Evolutionary conservation across 2,113 vertebrate species (phyloP), one percentile per base, ranked within the genome.

Genomic region (Salvator merianae): DNA sequence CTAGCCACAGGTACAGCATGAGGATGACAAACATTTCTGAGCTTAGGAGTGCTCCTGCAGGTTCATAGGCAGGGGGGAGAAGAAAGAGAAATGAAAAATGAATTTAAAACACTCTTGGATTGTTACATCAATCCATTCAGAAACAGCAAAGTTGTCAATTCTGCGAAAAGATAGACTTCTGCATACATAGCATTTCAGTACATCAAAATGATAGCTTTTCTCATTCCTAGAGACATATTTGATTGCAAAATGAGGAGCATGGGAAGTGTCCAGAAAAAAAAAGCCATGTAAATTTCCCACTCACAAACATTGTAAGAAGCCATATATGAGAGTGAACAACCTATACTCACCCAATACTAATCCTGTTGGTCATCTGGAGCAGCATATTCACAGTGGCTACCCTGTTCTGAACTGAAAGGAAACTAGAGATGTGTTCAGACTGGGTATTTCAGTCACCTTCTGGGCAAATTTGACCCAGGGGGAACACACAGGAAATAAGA

Each of bases 1-100:
- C 98, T 79, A 99, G 96, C 99, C 99, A 99, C 94, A 99, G 97
- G 70, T 99, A 99, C 30, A 99, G 97, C 99, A 99, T 99, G 93
- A 99, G 96, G 91, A 99, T 97, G 92, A 99, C 96, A 91, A 99
- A 98, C 95, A 99, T 96, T 94, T 99, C 98, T 93, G 97, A 95
- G 92, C 98, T 98, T 30, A 97, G 97, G 88, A 99, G 97, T 83
- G 96, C 95, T 93, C 98, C 98, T 99, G 94, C 30, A 79, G 75
- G 80, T 13, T 63, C 63, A 81, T 53, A 32, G 38, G 87, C 10
- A 9, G 24, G 3, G 16, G 63, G 22, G 32, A 50, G n/a, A 36
- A 55, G 85, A 71, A 20, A 77, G 77, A 78, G 77, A 86, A 71
- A 87, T 13, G 86, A 68, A 75, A 20, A 77, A 74, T 47, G 47